phyloP scores from a whole-genome alignment of 2,888 invertebrate species.

The Gasteruption jaculator region DNA sequence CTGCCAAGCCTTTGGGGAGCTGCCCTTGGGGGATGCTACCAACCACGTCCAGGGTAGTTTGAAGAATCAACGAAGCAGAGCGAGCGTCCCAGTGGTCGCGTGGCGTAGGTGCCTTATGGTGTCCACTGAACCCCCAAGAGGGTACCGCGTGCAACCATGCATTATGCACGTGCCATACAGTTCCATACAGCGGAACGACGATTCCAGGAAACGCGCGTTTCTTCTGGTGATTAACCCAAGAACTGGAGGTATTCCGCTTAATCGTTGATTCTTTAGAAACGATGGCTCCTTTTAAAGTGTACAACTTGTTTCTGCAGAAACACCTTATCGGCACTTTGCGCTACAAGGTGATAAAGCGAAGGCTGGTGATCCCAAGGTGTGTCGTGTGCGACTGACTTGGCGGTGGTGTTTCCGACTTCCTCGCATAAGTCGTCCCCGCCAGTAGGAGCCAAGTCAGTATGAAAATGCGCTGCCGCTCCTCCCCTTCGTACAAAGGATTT shows the following conservation, averaged over 20 bases:
- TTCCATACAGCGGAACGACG: too few relatives aligned
- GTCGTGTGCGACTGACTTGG: constrained; percentile 30
- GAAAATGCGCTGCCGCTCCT: constrained; percentile 29
- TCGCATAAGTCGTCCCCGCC: constrained; percentile 32
- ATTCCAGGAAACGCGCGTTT: too few relatives aligned
- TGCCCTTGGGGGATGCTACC: constrained; percentile 13
- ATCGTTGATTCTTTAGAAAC: too few relatives aligned
- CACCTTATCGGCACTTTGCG: too few relatives aligned
- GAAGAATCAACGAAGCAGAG: constrained; percentile 36
- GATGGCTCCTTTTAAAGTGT: too few relatives aligned
- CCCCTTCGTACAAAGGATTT: constrained; percentile 24
- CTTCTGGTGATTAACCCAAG: too few relatives aligned
- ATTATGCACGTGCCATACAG: constrained; percentile 6
- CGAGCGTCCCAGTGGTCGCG: constrained; percentile 34
- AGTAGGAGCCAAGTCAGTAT: constrained; percentile 32
- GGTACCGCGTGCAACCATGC: constrained; percentile 4
- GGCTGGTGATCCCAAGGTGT: constrained; percentile 23
- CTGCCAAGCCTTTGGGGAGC: constrained; percentile 4
- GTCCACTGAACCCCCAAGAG: constrained; percentile 31
- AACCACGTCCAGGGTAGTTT: constrained; percentile 25
- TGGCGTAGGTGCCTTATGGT: constrained; percentile 34
- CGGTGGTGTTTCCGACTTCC: constrained; percentile 39
- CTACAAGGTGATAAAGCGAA: constrained; percentile 1
- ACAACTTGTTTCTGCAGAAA: too few relatives aligned
- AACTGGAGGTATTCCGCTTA: too few relatives aligned